Conservation (phyloP, 2,797 vertebrate genomes). For the Anomalospiza imberbis region DNA sequence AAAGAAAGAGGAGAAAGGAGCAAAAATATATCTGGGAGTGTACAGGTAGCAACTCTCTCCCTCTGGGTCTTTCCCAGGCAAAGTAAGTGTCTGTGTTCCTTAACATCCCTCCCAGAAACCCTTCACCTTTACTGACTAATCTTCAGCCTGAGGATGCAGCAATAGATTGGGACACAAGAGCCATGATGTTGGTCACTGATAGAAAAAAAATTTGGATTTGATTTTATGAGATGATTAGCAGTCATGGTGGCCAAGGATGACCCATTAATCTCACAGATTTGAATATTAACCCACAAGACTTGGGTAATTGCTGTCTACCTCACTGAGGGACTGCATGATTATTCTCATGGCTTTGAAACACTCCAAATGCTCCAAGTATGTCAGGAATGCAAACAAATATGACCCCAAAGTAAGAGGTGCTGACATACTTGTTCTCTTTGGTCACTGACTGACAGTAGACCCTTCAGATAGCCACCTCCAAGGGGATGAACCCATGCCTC, state of each 20-base stretch:
- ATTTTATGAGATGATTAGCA: background rate
- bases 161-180: background rate
- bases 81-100: background rate
- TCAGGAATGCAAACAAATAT: background rate
- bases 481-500: background rate
- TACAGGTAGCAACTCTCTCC: background rate
- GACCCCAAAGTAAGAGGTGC: background rate
- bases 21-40: background rate
- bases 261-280: background rate
- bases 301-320: background rate
- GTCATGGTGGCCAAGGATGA: background rate
- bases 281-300: background rate
- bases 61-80: background rate
- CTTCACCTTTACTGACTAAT: rapidly evolving
- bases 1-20: background rate
- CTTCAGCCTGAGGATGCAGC: background rate
- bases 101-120: background rate
- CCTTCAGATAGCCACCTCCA: background rate
- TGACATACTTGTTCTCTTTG: background rate
- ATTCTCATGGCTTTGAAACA: background rate
- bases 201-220: background rate
- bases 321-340: background rate
- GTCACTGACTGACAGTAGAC: background rate
- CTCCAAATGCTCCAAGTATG: background rate
- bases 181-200: background rate